These are phyloP conservation scores for Plestiodon gilberti DNA, from an alignment of 2,113 vertebrate species.

Conservation along the genomic window DNA sequence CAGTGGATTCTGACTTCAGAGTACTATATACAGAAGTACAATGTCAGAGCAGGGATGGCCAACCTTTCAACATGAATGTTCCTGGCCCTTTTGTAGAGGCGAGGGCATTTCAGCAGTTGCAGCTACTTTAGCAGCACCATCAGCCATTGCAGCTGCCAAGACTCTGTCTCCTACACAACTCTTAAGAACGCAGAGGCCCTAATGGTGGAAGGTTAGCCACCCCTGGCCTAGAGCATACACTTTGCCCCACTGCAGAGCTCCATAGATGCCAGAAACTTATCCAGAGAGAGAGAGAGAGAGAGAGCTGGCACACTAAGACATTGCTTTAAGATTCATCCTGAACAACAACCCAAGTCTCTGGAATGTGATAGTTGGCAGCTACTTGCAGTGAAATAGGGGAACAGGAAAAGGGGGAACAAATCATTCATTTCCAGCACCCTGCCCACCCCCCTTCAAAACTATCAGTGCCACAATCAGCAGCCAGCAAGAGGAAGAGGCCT, in stretches of 20 bases:
- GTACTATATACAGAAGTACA: not conserved
- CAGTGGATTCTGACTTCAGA: not conserved
- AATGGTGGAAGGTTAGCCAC: too few species aligned
- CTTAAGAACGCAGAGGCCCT: too few species aligned
- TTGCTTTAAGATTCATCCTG: not conserved
- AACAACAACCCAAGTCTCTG: not conserved
- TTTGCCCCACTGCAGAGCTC: not conserved
- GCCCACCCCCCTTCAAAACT: too few species aligned
- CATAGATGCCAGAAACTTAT: not conserved
- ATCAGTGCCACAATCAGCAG: too few species aligned
- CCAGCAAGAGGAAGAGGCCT: not conserved
- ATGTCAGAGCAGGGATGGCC: not conserved
- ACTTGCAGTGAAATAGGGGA: not conserved
- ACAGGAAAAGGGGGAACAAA: not conserved
- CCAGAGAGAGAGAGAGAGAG: too few species aligned
- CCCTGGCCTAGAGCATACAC: not conserved
- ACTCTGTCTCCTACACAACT: too few species aligned
- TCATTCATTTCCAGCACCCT: not conserved
- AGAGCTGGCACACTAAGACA: not conserved
- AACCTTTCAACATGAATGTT: too few species aligned
- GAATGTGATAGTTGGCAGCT: not conserved
- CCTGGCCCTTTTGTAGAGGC: too few species aligned
- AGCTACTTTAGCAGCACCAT: too few species aligned
- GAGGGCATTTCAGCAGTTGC: too few species aligned
- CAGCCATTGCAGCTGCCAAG: too few species aligned